Conservation (phyloP, 2,113 vertebrate species). For the Tyrannus savana region DNA sequence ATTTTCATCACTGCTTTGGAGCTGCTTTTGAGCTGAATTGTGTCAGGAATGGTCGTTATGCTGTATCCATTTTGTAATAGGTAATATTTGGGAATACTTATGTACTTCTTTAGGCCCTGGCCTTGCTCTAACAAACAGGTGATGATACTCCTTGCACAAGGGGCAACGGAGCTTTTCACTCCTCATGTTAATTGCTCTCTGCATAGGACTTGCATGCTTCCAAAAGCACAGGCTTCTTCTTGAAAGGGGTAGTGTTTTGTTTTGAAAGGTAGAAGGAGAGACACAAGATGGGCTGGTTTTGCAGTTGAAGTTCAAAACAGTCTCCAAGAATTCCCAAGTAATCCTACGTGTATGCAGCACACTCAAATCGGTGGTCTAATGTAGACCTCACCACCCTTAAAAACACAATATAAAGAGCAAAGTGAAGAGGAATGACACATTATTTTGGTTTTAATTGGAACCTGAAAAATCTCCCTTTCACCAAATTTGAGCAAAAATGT, state of each 20-base stretch:
- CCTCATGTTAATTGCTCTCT: not conserved
- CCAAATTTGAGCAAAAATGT: not conserved
- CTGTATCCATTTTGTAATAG: not conserved
- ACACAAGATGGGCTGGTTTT: not conserved
- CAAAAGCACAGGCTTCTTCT: not conserved
- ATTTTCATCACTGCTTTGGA: not conserved
- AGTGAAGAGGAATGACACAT: not conserved
- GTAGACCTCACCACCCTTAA: not conserved
- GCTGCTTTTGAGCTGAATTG: not conserved
- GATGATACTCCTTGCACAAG: not conserved
- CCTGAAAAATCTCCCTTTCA: not conserved
- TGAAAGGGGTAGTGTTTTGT: not conserved
- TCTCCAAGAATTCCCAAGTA: not conserved
- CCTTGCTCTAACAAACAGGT: not conserved
- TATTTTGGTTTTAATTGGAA: not conserved
- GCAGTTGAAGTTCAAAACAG: not conserved
- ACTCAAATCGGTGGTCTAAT: not conserved
- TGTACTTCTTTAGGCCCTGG: not conserved
- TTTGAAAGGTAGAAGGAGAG: not conserved
- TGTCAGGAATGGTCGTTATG: not conserved
- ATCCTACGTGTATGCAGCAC: not conserved
- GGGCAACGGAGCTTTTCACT: not conserved
- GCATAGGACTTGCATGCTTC: not conserved
- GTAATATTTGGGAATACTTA: not conserved
- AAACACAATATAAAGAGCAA: not conserved